Base-by-base conservation (phyloP, 2,888 invertebrate genomes). In the Cryptus armator region DNA sequence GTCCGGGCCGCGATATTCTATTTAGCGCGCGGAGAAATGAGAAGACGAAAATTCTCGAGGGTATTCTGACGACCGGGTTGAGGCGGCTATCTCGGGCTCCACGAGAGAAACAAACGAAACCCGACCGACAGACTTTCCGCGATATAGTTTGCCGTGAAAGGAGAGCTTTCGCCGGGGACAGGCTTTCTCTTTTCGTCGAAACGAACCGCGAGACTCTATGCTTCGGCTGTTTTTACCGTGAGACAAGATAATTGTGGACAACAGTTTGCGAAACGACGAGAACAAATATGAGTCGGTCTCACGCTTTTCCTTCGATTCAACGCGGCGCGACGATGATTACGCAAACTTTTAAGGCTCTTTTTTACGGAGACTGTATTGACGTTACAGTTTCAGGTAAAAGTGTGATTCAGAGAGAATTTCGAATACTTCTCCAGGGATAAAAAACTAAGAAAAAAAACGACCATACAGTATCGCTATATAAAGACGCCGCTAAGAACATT, bases 241-340 rank as follows among this genome's bases (percentile, higher is more conserved):
- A 46, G 71, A 72, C n/a, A 37, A 75, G 62, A 75, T 81, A 81
- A 81, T 75, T 81, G 74, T 67, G 48, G 59, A 76, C 16, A 19
- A 24, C 56, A 72, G 56, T 82, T 71, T 19, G 46, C 51, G 76
- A 71, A 70, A 64, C 46, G 51, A 64, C 29, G 29, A 48, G 37
- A 51, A 70, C 43, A 29, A 48, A 66, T 51, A 64, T 24, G 53
- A 82, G 70, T 46, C 44, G 71, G 44, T 6, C 29, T 67, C 6
- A n/a, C 12, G 71, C 19, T 77, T 70, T 70, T 51, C 56, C 56
- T 12, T 51, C 10, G 19, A 56, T 24, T 24, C 19, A 10, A 24
- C 10, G 6, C 5, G 2, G 19, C 9, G 24, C 12, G 56, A 56
- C 19, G 24, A 56, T 53, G 53, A 53, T 5, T 19, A 24, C 16